Conservation (phyloP, 92 coral and sea anemone genomes). For the Virgularia gustaviana region DNA sequence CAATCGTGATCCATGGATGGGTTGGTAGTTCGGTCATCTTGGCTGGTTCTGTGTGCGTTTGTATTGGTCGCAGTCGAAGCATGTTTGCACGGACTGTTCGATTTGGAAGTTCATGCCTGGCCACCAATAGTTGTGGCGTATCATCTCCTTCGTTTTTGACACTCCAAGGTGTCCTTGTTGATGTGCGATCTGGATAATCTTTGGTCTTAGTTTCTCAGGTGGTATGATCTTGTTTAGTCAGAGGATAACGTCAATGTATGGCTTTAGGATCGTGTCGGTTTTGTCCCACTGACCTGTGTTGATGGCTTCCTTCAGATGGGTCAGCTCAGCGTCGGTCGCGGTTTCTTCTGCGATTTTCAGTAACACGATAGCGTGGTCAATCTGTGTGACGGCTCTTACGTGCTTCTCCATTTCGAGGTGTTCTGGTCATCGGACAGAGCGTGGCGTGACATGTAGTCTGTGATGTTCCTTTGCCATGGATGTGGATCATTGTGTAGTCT, state of each 20-base stretch:
- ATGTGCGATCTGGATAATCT: conserved; percentile 48
- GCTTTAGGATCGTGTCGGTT: conserved; percentile 36
- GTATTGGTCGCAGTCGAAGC: conserved; percentile 52
- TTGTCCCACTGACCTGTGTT: conserved; percentile 47
- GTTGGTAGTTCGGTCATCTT: conserved; percentile 54
- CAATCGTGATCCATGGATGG: conserved; percentile 47
- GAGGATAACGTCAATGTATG: conserved; percentile 37
- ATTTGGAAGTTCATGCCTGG: conserved; percentile 48
- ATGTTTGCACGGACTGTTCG: conserved; percentile 41
- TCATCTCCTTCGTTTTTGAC: conserved; percentile 46
- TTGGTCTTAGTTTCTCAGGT: conserved; percentile 38
- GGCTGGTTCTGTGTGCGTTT: conserved; percentile 56
- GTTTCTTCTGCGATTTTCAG: conserved; percentile 46
- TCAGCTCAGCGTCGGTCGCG: conserved; percentile 37
- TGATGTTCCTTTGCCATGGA: conserved; percentile 38
- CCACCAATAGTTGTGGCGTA: conserved; percentile 52
- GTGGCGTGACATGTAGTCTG: conserved; percentile 56
- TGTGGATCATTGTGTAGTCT: conserved; percentile 48
- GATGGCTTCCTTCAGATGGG: conserved; percentile 33
- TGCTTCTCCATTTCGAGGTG: conserved; percentile 37
- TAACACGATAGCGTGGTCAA: conserved; percentile 49
- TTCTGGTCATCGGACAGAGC: conserved; percentile 23
- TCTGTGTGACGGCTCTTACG: conserved; percentile 35
- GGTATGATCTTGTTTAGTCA: conserved; percentile 51
- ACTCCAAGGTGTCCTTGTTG: conserved; percentile 55